These are phyloP conservation scores for Heliconius nattereri DNA, from an alignment of 1,140 invertebrate genomes.

Conservation along the genomic window DNA sequence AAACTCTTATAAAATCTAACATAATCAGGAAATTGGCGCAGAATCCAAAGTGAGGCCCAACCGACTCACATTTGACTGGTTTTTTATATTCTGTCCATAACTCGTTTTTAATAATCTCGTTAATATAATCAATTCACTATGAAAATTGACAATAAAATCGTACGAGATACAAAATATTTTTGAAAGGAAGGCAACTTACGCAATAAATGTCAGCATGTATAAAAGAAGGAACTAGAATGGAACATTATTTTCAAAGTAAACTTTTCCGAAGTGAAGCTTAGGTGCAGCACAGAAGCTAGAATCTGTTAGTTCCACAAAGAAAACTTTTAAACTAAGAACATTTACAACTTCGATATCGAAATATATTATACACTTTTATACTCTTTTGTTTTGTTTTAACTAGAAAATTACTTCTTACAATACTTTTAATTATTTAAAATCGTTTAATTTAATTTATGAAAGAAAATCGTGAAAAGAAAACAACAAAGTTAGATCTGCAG, in stretches of 20 bases:
- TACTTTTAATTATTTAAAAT: not conserved
- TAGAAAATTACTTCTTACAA: constrained; percentile 9
- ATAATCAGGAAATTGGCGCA: no score
- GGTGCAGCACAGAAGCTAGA: constrained; percentile 32
- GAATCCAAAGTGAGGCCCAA: no score
- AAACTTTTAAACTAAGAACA: constrained; percentile 37
- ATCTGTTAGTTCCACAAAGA: constrained; percentile 41
- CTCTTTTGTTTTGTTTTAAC: constrained; percentile 14
- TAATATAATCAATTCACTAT: no score
- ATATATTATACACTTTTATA: constrained; percentile 38
- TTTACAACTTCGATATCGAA: constrained; percentile 38
- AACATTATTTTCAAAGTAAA: constrained; percentile 36
- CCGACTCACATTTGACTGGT: no score
- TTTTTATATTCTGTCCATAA: no score
- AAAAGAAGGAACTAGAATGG: constrained; percentile 19
- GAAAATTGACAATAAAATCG: not conserved
- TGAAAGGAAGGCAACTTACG: not conserved
- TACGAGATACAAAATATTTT: not conserved
- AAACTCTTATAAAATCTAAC: no score
- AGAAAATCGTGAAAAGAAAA: no score
- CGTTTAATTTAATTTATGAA: no score
- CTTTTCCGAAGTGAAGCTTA: constrained; percentile 33
- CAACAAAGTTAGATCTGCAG: no score
- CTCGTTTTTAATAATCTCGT: no score
- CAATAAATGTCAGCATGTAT: constrained; percentile 5